Evolutionary conservation across 30 jellyfish, hydroid and myxozoan species (phyloP).

Genomic region (Cassiopea andromeda): DNA sequence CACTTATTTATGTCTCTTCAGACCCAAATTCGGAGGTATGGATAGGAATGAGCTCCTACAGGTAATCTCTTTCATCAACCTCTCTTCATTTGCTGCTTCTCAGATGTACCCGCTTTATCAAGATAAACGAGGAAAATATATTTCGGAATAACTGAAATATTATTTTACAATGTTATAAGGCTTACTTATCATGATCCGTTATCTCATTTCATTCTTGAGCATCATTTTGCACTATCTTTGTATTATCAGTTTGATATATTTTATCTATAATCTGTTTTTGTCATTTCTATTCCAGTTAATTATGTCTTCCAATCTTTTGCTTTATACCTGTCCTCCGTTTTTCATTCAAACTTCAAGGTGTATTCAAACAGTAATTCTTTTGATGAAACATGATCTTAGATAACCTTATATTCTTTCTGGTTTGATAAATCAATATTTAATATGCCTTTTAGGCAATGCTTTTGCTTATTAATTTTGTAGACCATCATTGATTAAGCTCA

Average conservation of each 20-base stretch:
- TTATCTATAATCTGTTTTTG: not conserved
- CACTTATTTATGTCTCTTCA: not conserved
- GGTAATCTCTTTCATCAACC: constrained; percentile 15
- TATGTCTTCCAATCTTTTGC: not conserved
- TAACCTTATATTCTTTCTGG: not conserved
- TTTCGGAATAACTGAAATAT: too few relatives aligned
- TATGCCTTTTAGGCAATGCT: not conserved
- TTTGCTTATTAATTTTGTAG: not conserved
- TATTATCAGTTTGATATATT: not conserved
- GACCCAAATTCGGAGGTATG: constrained; percentile 88
- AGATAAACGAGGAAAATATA: not conserved
- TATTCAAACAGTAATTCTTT: not conserved
- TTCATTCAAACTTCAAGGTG: not conserved
- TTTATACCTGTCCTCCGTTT: not conserved
- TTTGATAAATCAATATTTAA: not conserved
- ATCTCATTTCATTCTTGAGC: not conserved
- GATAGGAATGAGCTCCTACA: constrained; percentile 78
- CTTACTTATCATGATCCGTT: not conserved
- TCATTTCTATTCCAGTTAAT: not conserved
- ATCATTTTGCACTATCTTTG: not conserved
- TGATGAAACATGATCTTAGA: not conserved
- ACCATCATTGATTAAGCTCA: not conserved
- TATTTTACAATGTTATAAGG: not conserved
- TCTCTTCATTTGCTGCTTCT: not conserved
- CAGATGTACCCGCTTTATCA: not conserved